These are phyloP conservation scores for Paedocypris micromegethes DNA, from an alignment of 2,797 vertebrate species.

Conservation along the genomic window DNA sequence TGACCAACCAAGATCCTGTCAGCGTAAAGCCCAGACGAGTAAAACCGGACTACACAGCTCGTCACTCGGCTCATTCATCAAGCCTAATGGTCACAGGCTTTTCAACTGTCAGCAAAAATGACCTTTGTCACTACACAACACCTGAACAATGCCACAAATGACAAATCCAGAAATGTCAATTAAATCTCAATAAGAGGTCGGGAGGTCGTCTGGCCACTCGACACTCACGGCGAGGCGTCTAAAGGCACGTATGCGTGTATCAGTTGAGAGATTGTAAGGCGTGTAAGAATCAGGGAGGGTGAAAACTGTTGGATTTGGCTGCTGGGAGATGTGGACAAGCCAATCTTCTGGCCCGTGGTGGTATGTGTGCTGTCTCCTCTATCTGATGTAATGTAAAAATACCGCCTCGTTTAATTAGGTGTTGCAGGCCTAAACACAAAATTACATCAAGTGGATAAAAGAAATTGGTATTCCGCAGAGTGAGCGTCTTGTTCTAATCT, in stretches of 20 bases:
- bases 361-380: slow-evolving; percentile 8
- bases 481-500: slow-evolving; percentile 45
- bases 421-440: slow-evolving; percentile 47
- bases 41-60: slow-evolving; percentile 41
- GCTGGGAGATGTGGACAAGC: slow-evolving; percentile 22
- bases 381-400: slow-evolving; percentile 36
- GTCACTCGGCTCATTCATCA: slow-evolving; percentile 69
- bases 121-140: slow-evolving; percentile 60
- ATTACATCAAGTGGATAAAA: slow-evolving; percentile 48
- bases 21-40: slow-evolving; percentile 31
- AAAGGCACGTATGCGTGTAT: slow-evolving; percentile 54
- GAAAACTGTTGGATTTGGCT: slow-evolving; percentile 25
- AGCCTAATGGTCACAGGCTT: slow-evolving; percentile 61
- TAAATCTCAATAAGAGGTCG: slow-evolving; percentile 47
- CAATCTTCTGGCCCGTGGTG: background rate
- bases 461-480: slow-evolving; percentile 47
- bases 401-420: slow-evolving; percentile 41
- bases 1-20: slow-evolving; percentile 55
- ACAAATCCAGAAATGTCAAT: slow-evolving; percentile 66
- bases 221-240: slow-evolving; percentile 41
- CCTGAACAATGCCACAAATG: slow-evolving; percentile 61
- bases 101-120: slow-evolving; percentile 65
- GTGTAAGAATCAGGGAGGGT: slow-evolving; percentile 35
- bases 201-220: slow-evolving; percentile 42
- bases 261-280: slow-evolving; percentile 44